These are phyloP conservation scores for Yasuhikotakia modesta DNA, from an alignment of 2,797 vertebrate species.

Conservation along the genomic window DNA sequence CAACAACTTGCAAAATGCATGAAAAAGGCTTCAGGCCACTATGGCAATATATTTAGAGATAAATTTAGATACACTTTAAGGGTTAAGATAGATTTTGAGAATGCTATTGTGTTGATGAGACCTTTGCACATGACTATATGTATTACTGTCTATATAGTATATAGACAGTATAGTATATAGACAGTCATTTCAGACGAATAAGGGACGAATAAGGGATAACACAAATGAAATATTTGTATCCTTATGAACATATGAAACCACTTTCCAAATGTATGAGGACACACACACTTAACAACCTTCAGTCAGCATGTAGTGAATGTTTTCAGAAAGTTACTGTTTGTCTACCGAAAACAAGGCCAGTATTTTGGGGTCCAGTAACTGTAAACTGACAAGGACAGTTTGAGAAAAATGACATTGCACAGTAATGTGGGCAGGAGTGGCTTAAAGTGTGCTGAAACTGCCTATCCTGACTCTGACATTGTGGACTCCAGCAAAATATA, in stretches of 20 bases:
- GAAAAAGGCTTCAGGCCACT: not conserved
- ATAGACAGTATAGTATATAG: not conserved
- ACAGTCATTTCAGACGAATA: not conserved
- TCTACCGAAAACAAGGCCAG: slow-evolving; percentile 21
- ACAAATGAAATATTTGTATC: slow-evolving; percentile 15
- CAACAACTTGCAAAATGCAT: slow-evolving; percentile 1
- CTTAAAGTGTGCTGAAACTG: slow-evolving; percentile 29
- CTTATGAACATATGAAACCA: slow-evolving; percentile 1
- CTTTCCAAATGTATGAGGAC: slow-evolving; percentile 11
- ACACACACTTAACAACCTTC: not conserved
- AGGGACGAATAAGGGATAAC: not conserved
- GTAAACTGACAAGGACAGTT: slow-evolving; percentile 35
- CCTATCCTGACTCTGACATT: slow-evolving; percentile 56
- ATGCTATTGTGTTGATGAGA: slow-evolving; percentile 8
- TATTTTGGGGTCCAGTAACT: slow-evolving; percentile 27
- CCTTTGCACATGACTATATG: not conserved
- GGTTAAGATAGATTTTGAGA: not conserved
- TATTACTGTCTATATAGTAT: not conserved
- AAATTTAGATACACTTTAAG: not conserved
- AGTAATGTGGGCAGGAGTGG: not conserved
- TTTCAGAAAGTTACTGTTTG: slow-evolving; percentile 11
- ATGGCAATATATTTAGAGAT: not conserved
- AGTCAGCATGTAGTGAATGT: too few species aligned
- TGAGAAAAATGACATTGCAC: slow-evolving; percentile 4
- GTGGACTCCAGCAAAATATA: slow-evolving; percentile 26